Evolutionary conservation across 1,140 invertebrate species (phyloP).

Genomic region (Ooceraea biroi): DNA sequence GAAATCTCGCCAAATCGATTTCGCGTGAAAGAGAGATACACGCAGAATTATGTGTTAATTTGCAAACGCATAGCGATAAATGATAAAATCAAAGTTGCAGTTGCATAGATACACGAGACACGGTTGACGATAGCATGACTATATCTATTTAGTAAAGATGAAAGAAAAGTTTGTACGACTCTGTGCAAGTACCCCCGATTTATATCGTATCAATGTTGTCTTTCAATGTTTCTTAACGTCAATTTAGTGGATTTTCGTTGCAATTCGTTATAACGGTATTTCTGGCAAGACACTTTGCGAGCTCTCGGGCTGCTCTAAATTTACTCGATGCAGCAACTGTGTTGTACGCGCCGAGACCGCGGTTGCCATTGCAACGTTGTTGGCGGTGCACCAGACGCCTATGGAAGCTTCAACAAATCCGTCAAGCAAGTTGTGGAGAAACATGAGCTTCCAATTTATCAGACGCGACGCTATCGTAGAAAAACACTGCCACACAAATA

Average conservation of each 20-base stretch:
- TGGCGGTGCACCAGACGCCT: constrained; percentile 39
- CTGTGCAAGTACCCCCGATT: no score
- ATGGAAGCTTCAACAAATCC: constrained; percentile 13
- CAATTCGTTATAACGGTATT: constrained; percentile 44
- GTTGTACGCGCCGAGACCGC: not conserved
- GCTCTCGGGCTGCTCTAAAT: constrained; percentile 39
- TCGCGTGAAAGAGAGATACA: not conserved
- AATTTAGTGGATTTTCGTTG: constrained; percentile 17
- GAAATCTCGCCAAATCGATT: not conserved
- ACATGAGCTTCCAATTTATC: not conserved
- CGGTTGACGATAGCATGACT: not conserved
- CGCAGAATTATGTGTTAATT: not conserved
- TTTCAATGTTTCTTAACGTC: no score
- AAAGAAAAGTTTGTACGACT: no score
- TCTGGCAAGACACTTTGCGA: constrained; percentile 44
- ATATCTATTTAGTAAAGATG: not conserved
- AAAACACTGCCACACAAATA: not conserved
- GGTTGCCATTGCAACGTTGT: constrained; percentile 40
- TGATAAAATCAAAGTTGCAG: no score
- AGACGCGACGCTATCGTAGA: not conserved
- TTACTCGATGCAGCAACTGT: constrained; percentile 12
- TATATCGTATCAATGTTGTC: no score
- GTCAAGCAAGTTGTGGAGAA: not conserved
- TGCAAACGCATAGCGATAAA: not conserved
- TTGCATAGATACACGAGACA: not conserved